Evolutionary conservation across 1,140 invertebrate genomes (phyloP).

Genomic region (Drosophila leontia): DNA sequence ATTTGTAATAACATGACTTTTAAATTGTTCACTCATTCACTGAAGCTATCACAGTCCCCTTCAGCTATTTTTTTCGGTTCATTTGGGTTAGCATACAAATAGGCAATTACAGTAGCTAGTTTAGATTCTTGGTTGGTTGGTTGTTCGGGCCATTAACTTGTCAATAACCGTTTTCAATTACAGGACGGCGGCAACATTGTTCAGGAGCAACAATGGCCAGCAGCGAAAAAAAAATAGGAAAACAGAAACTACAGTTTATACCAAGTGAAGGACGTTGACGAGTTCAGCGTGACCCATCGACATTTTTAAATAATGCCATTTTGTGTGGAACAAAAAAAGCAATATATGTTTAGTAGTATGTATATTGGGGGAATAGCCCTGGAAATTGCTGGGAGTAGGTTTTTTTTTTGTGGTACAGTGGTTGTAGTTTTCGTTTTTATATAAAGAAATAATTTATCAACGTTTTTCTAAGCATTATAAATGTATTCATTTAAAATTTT

Average conservation of each 20-base stretch:
- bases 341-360: slow-evolving; percentile 30
- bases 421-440: background rate
- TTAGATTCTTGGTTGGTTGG: slow-evolving; percentile 37
- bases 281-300: slow-evolving; percentile 76
- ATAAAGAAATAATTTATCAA: no score
- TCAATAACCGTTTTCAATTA: slow-evolving; percentile 83
- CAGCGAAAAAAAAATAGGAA: background rate
- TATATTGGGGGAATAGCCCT: slow-evolving; percentile 30
- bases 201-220: slow-evolving; percentile 1
- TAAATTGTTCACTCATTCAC: slow-evolving; percentile 34
- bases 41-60: background rate
- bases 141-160: slow-evolving; percentile 72
- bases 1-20: slow-evolving; percentile 5
- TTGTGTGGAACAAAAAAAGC: slow-evolving; percentile 61
- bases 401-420: slow-evolving; percentile 39
- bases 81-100: slow-evolving; percentile 70
- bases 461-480: no score
- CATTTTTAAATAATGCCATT: slow-evolving; percentile 79
- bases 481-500: no score
- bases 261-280: slow-evolving; percentile 49
- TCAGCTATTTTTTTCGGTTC: slow-evolving; percentile 38
- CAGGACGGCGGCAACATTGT: slow-evolving; percentile 38
- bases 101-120: slow-evolving; percentile 68
- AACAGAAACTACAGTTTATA: slow-evolving; percentile 14
- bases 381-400: slow-evolving; percentile 38